A percentile compares a stretch with the other conserved stretches of the same genome.
Evolutionary conservation across 2,797 vertebrate species (phyloP).

Genomic region (Scolopax bukidnonensis): DNA sequence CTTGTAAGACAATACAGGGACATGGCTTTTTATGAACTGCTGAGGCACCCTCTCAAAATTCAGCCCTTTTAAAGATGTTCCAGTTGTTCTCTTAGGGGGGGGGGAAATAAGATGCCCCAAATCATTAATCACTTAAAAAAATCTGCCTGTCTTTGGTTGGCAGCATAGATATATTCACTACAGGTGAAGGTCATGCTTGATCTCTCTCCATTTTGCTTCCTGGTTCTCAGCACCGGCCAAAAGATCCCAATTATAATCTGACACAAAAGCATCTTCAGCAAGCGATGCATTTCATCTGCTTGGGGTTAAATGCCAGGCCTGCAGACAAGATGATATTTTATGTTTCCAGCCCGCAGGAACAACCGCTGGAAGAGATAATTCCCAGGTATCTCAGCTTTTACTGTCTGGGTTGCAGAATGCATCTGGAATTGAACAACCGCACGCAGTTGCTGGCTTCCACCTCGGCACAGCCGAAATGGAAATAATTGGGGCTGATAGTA

Average conservation of each 20-base stretch:
- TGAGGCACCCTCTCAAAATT: neutral
- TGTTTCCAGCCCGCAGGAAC: neutral
- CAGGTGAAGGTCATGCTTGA: neutral
- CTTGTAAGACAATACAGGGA: neutral
- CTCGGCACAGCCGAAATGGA: conserved; percentile 33
- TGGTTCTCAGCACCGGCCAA: neutral
- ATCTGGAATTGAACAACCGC: neutral
- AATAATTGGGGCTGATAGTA: conserved; percentile 42
- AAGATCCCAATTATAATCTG: neutral
- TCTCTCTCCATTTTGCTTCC: neutral
- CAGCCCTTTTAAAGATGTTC: neutral
- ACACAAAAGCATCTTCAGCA: neutral
- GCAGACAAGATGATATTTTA: neutral
- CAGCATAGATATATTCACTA: neutral
- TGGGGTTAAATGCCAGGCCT: neutral
- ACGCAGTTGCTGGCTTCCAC: neutral
- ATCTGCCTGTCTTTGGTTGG: neutral
- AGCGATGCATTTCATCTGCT: neutral
- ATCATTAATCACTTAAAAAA: neutral
- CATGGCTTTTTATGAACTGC: neutral
- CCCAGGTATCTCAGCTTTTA: neutral
- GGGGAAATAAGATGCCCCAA: neutral
- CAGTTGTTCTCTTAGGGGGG: neutral
- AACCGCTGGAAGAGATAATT: neutral
- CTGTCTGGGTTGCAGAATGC: neutral